These are phyloP conservation scores for Basileuterus tristriatus DNA, from an alignment of 2,797 vertebrate genomes.

Conservation along the genomic window DNA sequence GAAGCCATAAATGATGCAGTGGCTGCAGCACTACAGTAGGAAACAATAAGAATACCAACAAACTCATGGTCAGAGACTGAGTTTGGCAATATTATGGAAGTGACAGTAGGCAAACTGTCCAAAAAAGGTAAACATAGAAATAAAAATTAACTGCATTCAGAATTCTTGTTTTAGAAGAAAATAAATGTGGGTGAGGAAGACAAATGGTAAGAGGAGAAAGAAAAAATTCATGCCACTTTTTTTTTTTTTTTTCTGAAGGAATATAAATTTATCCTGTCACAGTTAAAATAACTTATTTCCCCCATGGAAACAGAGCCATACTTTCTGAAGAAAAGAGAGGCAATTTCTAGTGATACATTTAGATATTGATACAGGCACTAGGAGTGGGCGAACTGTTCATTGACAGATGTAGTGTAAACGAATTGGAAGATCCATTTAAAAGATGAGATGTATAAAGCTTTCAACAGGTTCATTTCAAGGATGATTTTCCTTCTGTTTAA, in stretches of 20 bases:
- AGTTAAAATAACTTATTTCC: background rate
- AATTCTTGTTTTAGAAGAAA: background rate
- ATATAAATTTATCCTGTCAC: background rate
- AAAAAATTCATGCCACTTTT: background rate
- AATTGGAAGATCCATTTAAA: background rate
- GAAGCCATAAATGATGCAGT: constrained; percentile 26
- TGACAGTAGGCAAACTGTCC: background rate
- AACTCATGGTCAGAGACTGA: background rate
- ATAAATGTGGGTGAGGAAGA: background rate
- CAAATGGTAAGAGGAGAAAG: background rate
- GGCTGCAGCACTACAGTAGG: background rate
- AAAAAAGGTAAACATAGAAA: background rate
- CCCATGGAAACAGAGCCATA: background rate
- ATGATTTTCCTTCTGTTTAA: background rate
- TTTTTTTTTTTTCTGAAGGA: background rate
- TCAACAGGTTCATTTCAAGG: background rate
- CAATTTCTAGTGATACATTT: background rate
- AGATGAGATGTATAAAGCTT: background rate
- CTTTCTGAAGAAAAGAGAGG: background rate
- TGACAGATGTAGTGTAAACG: background rate
- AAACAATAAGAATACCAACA: background rate
- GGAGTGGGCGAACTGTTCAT: background rate
- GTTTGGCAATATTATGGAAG: background rate
- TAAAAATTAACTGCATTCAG: background rate
- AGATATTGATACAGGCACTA: background rate